Evolutionary conservation across 2,797 vertebrate species (phyloP).

Genomic region (Gila robusta): DNA sequence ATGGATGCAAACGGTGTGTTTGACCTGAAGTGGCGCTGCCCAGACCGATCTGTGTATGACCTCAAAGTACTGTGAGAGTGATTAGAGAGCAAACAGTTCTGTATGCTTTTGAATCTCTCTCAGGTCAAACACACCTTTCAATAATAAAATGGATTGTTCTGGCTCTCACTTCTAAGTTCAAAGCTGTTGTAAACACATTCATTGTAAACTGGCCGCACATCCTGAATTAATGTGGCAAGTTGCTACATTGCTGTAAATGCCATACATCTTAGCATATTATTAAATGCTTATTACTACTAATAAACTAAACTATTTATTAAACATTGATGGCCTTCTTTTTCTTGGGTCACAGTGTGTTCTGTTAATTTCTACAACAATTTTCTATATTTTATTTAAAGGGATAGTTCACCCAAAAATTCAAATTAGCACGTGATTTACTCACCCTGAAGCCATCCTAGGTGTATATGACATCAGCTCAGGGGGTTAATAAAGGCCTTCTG

Average conservation of each 20-base stretch:
- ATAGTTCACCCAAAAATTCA: too few species aligned
- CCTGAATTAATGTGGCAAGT: background rate
- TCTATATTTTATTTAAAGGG: background rate
- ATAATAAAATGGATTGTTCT: background rate
- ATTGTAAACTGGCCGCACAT: background rate
- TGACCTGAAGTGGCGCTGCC: background rate
- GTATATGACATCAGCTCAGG: too few species aligned
- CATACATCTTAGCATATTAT: background rate
- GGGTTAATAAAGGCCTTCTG: too few species aligned
- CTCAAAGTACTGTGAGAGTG: background rate
- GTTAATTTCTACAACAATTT: background rate
- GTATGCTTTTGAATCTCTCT: background rate
- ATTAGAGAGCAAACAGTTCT: background rate
- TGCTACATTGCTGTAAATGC: background rate
- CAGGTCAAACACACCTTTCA: background rate
- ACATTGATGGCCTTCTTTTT: background rate
- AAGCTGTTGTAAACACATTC: background rate
- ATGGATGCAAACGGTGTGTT: background rate
- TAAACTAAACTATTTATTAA: background rate
- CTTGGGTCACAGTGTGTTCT: background rate
- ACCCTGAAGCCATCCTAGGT: too few species aligned
- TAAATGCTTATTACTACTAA: background rate
- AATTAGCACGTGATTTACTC: too few species aligned
- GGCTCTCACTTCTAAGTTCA: background rate
- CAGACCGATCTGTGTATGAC: background rate